phyloP scores from a whole-genome alignment of 2,888 invertebrate species.

The Aradus depressus region DNA sequence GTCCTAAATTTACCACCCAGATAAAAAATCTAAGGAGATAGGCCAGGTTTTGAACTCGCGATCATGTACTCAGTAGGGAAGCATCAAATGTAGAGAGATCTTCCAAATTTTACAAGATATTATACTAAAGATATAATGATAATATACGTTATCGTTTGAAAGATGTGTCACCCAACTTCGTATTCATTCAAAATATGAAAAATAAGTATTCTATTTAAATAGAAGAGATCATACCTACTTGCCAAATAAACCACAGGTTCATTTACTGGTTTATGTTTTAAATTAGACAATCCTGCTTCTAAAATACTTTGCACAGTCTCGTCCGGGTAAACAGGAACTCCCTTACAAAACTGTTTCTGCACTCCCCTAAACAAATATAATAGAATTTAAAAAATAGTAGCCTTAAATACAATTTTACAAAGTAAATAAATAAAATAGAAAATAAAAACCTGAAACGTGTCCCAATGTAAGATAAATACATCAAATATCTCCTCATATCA shows the following conservation, averaged over 20 bases:
- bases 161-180: no score
- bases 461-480: constrained; percentile 67
- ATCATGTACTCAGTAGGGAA: no score
- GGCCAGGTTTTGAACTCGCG: no score
- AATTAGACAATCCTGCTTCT: constrained; percentile 48
- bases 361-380: constrained; percentile 46
- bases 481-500: constrained; percentile 50
- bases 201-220: neutral
- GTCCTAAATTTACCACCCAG: no score
- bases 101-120: no score
- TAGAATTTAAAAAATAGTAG: constrained; percentile 9
- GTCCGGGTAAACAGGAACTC: constrained; percentile 38
- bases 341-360: constrained; percentile 49
- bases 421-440: constrained; percentile 7
- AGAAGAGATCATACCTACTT: constrained; percentile 51
- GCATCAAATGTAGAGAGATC: no score
- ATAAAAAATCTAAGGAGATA: no score
- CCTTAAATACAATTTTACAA: neutral
- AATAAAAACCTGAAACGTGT: constrained; percentile 55
- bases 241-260: constrained; percentile 49
- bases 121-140: no score
- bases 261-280: constrained; percentile 43
- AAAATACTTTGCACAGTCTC: constrained; percentile 65
- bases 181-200: neutral
- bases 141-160: no score